phyloP scores from a whole-genome alignment of 1,140 invertebrate species.

The Stenopsyche tienmushanensis region DNA sequence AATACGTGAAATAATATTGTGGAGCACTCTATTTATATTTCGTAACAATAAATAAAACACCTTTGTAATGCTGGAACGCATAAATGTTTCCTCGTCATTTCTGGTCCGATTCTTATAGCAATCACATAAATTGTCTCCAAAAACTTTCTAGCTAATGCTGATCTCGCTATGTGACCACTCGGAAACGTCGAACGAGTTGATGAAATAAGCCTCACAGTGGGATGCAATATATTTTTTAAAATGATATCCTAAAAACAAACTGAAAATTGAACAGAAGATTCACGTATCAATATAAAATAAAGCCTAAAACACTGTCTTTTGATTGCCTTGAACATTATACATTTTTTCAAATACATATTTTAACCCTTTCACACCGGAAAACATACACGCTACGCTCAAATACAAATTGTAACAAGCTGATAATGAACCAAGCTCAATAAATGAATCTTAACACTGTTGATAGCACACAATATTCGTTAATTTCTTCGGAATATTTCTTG shows the following conservation, averaged over 20 bases:
- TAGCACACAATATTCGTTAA: too few species aligned
- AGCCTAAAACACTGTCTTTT: too few species aligned
- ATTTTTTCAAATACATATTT: too few species aligned
- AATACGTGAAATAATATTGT: neutral
- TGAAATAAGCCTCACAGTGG: constrained; percentile 70
- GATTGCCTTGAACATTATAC: too few species aligned
- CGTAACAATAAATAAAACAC: constrained; percentile 39
- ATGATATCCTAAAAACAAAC: constrained; percentile 64
- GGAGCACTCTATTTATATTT: neutral
- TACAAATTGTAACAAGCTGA: too few species aligned
- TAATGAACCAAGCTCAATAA: too few species aligned
- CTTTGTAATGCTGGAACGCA: constrained; percentile 68
- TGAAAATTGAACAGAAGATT: neutral
- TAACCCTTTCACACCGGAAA: too few species aligned
- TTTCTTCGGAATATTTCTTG: too few species aligned
- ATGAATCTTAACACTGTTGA: too few species aligned
- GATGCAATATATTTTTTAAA: constrained; percentile 75
- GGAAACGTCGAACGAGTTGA: constrained; percentile 78
- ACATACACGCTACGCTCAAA: too few species aligned
- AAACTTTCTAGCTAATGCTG: constrained; percentile 74
- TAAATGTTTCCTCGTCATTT: constrained; percentile 79
- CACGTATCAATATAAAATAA: too few species aligned
- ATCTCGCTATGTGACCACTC: constrained; percentile 70
- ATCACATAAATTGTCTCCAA: constrained; percentile 78
- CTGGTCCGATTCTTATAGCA: constrained; percentile 76